phyloP scores from a whole-genome alignment of 2,888 invertebrate species.

The Ametastegia equiseti region DNA sequence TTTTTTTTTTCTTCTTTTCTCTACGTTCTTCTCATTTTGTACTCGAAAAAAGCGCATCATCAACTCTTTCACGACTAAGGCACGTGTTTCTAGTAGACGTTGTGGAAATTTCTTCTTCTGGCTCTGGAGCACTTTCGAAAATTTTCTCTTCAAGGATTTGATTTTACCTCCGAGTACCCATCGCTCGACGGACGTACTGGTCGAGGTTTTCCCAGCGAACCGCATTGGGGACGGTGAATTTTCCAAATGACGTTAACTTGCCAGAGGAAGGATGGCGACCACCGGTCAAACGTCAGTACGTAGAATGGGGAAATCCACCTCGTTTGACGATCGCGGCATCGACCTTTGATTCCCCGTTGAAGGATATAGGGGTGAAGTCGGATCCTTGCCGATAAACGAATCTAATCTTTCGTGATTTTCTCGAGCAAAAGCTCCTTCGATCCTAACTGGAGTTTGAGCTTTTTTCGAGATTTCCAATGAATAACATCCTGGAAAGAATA shows the following conservation, averaged over 20 bases:
- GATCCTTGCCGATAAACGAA: not conserved
- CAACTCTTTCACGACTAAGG: not conserved
- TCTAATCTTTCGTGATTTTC: too few species aligned
- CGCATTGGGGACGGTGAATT: not conserved
- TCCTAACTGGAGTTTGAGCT: too few species aligned
- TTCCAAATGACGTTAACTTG: conserved; percentile 30
- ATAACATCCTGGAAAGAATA: too few species aligned
- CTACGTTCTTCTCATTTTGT: not conserved
- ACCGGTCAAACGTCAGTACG: conserved; percentile 22
- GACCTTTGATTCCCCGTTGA: not conserved
- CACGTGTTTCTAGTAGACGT: not conserved
- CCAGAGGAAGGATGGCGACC: conserved; percentile 19
- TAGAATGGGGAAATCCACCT: not conserved
- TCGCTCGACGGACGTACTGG: not conserved
- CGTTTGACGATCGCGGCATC: not conserved
- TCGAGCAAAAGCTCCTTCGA: too few species aligned
- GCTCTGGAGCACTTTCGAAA: conserved; percentile 16
- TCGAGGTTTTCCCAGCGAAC: not conserved
- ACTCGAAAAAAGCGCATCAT: conserved; percentile 10
- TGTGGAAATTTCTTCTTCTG: not conserved
- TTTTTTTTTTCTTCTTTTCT: not conserved
- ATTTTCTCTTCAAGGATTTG: conserved; percentile 20
- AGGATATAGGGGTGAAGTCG: not conserved
- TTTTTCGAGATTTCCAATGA: too few species aligned
- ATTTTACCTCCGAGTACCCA: conserved; percentile 32